Conservation (phyloP, 1,140 invertebrate genomes). For the Drosophila asahinai region DNA sequence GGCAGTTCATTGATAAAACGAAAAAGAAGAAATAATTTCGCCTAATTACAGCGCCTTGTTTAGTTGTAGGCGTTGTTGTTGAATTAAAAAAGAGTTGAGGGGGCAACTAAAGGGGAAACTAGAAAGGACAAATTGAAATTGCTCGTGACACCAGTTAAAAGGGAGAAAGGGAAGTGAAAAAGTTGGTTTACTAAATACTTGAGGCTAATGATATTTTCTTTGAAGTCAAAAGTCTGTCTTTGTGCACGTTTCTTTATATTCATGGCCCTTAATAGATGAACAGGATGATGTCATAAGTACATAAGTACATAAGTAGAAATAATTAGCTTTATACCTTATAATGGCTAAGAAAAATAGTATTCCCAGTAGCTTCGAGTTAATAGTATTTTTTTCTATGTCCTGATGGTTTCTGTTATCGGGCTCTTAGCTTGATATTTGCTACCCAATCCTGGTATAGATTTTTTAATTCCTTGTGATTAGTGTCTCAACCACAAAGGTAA, state of each 20-base stretch:
- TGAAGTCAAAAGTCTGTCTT: background rate
- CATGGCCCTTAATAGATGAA: background rate
- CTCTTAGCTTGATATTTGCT: background rate
- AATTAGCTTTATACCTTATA: background rate
- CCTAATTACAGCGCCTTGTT: slow-evolving; percentile 59
- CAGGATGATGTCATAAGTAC: background rate
- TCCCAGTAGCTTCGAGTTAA: background rate
- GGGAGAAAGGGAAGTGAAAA: background rate
- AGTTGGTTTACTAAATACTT: too few relatives aligned
- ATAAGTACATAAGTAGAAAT: too few relatives aligned
- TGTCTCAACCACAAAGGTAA: background rate
- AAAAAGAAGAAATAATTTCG: slow-evolving; percentile 15
- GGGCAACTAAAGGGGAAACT: background rate
- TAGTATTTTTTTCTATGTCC: background rate
- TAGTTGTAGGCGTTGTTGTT: slow-evolving; percentile 10
- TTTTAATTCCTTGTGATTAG: too few relatives aligned
- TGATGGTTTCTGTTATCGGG: too few relatives aligned
- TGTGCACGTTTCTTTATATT: background rate
- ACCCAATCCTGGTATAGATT: too few relatives aligned
- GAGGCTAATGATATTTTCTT: slow-evolving; percentile 13
- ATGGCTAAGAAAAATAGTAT: too few relatives aligned
- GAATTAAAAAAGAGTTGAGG: slow-evolving; percentile 14
- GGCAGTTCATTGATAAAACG: slow-evolving; percentile 66
- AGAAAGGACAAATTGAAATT: slow-evolving; percentile 17
- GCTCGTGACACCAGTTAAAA: slow-evolving; percentile 4